Conservation (phyloP, 2,113 vertebrate genomes). For the Paracanthobrama guichenoti region DNA sequence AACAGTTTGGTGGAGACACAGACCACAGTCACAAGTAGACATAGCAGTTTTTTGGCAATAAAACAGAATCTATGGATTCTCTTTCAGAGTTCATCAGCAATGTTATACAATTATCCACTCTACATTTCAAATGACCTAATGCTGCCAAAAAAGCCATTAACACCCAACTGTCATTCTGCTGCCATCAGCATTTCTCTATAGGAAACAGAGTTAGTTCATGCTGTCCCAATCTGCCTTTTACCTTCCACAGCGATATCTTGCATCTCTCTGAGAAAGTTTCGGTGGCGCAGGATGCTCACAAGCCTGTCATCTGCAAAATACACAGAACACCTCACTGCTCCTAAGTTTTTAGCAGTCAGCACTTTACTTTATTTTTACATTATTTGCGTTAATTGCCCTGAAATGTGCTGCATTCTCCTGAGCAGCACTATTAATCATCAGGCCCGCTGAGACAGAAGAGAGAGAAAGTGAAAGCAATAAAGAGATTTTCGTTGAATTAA, state of each 20-base stretch:
- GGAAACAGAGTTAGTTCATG: neutral
- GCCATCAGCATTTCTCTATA: slow-evolving; percentile 16
- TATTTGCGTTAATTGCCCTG: slow-evolving; percentile 65
- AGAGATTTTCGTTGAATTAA: slow-evolving; percentile 45
- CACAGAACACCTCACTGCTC: neutral
- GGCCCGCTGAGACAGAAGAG: slow-evolving; percentile 36
- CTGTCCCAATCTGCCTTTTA: slow-evolving; percentile 62
- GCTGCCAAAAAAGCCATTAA: slow-evolving; percentile 24
- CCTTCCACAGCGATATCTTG: slow-evolving; percentile 89
- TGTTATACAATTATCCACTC: neutral
- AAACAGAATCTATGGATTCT: neutral
- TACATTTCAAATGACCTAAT: slow-evolving; percentile 25
- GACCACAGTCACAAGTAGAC: neutral
- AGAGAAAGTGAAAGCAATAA: slow-evolving; percentile 6
- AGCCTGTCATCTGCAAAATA: slow-evolving; percentile 85
- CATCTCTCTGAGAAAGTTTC: slow-evolving; percentile 88
- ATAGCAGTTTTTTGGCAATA: neutral
- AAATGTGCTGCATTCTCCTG: slow-evolving; percentile 66
- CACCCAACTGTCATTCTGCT: slow-evolving; percentile 16
- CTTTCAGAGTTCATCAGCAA: neutral
- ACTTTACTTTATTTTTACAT: slow-evolving; percentile 48
- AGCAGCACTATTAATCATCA: slow-evolving; percentile 70
- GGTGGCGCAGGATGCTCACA: slow-evolving; percentile 87
- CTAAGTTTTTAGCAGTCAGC: slow-evolving; percentile 55
- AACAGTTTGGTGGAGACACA: neutral